phyloP scores from a whole-genome alignment of 1,140 invertebrate species.

The Neodiprion fabricii region DNA sequence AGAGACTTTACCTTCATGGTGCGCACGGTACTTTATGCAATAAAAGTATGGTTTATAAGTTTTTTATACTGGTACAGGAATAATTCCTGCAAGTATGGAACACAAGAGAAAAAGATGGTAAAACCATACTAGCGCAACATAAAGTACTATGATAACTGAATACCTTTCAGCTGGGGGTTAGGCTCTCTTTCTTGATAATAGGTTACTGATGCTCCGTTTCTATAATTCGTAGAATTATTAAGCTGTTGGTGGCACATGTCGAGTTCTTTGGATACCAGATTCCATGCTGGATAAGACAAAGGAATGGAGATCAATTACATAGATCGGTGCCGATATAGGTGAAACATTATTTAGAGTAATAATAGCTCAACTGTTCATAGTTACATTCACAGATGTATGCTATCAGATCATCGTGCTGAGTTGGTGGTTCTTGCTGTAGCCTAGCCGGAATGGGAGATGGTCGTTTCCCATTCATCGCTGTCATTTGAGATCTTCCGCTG shows the following conservation, averaged over 20 bases:
- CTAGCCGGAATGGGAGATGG: slow-evolving; percentile 48
- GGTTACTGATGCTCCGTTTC: slow-evolving; percentile 54
- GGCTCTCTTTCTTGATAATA: slow-evolving; percentile 60
- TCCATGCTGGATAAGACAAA: slow-evolving; percentile 53
- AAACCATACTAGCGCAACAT: background rate
- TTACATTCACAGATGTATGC: slow-evolving; percentile 64
- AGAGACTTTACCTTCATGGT: too few relatives aligned
- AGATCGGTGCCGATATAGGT: too few relatives aligned
- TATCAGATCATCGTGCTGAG: slow-evolving; percentile 64
- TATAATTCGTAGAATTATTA: slow-evolving; percentile 50
- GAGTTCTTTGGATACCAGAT: slow-evolving; percentile 56
- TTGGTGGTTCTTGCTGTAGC: slow-evolving; percentile 51
- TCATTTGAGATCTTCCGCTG: slow-evolving; percentile 52
- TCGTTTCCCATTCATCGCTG: slow-evolving; percentile 60
- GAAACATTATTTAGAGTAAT: background rate
- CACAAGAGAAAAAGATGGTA: too few relatives aligned
- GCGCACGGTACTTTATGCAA: too few relatives aligned
- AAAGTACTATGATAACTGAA: background rate
- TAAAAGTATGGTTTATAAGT: too few relatives aligned
- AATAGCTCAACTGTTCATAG: slow-evolving; percentile 23
- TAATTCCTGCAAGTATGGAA: too few relatives aligned
- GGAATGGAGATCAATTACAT: too few relatives aligned
- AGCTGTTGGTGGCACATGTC: slow-evolving; percentile 52
- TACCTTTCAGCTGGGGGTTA: slow-evolving; percentile 60
- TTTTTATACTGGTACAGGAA: too few relatives aligned